Base-by-base conservation (phyloP, 2,113 vertebrate genomes). In the Blennius ocellaris region DNA sequence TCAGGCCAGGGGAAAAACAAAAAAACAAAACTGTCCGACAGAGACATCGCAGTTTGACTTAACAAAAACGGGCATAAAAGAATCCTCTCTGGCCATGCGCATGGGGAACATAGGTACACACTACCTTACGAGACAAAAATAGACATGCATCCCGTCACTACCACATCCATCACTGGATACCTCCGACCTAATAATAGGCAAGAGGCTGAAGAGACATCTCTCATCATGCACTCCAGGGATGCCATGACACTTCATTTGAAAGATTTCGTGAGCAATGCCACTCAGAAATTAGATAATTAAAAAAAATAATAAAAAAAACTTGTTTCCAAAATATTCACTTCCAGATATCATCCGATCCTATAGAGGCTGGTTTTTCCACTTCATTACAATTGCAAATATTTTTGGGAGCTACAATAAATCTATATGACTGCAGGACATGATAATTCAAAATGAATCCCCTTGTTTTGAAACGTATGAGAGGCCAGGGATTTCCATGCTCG, bases 41-140 rank as follows among this genome's bases (percentile, higher is more conserved):
- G 67, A 85, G 71, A 83, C 43, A 39, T 7, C 69, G 49, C 70
- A 67, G 76, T 83, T 73, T 66, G 43, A 78, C 79, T 76, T 55
- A 73, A 79, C 54, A 76, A 73, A 81, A 89, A 88, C 76, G 43
- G 49, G 55, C 68, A 84, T 17, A 59, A 69, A 76, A 74, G 41
- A 82, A 76, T 73, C 61, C 50, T 68, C 55, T 70, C 75, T 81
- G 52, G 38, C 30, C 54, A 47, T 49, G 61, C 64, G 65, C 65
- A 66, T 61, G 36, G 49, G 51, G 11, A 59, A 12, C 60, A 69
- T 43, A 53, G 68, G 66, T 77, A 76, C 74, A 57, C 59, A 61
- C 69, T 55, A 58, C 53, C 67, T 68, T 41, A 64, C 67, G 55
- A 73, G 66, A 76, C 36, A 66, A 64, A 82, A 79, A 85, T 64